phyloP scores from a whole-genome alignment of 2,113 vertebrate species.

The Serilophus lunatus region DNA sequence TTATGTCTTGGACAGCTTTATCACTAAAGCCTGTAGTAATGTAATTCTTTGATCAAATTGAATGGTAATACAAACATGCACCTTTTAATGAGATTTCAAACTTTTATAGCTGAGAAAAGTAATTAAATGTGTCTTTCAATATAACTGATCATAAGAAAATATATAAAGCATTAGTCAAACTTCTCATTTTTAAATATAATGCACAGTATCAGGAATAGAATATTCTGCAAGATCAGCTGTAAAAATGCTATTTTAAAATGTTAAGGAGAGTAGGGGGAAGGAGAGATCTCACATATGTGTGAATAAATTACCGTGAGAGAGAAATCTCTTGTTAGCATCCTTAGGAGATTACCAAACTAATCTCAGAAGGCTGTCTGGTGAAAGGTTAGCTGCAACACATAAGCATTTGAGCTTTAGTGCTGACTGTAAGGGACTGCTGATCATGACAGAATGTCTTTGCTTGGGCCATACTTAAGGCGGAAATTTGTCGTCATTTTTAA shows the following conservation, averaged over 20 bases:
- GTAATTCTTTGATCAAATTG: not conserved
- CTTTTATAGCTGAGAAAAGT: not conserved
- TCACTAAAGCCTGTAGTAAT: not conserved
- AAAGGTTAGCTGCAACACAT: not conserved
- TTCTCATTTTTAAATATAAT: not conserved
- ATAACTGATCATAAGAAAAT: not conserved
- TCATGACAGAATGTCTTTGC: constrained; percentile 40
- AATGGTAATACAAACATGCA: not conserved
- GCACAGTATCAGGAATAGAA: not conserved
- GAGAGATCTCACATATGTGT: not conserved
- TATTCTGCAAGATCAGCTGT: not conserved
- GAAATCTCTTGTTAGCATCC: constrained; percentile 32
- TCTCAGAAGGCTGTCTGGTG: not conserved
- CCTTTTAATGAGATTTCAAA: not conserved
- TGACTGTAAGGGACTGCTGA: not conserved
- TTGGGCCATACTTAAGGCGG: constrained; percentile 47
- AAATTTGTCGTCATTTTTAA: constrained; percentile 72
- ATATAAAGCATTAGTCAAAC: not conserved
- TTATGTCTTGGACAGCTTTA: not conserved
- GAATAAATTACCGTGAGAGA: not conserved
- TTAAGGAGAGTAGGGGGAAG: not conserved
- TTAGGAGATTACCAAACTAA: constrained; percentile 36
- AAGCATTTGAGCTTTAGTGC: constrained; percentile 1
- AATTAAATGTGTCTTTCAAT: not conserved
- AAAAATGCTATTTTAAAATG: not conserved